phyloP scores from a whole-genome alignment of 2,113 vertebrate species.

The Rana temporaria region DNA sequence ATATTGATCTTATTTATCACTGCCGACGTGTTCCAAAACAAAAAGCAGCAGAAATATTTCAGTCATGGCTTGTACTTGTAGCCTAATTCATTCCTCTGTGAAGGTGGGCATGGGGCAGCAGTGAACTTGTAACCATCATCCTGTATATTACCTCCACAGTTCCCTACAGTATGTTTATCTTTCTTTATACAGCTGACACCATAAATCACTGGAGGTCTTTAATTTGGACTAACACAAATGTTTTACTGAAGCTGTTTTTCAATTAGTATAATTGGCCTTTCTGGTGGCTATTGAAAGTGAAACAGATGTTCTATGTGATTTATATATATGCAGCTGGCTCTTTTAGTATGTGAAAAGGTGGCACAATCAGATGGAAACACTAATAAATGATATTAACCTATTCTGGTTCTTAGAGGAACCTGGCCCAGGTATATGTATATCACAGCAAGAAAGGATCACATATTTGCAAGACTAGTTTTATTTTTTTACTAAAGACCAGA shows the following conservation, averaged over 20 bases:
- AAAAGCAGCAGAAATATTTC: no score
- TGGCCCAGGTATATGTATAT: no score
- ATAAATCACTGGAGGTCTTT: slow-evolving; percentile 30
- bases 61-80: no score
- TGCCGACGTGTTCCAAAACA: no score
- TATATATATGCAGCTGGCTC: slow-evolving; percentile 28
- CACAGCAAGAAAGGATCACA: no score
- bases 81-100: no score
- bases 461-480: no score
- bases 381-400: neutral
- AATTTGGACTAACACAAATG: neutral
- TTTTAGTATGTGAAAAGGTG: slow-evolving; percentile 1
- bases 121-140: neutral
- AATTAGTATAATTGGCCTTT: slow-evolving; percentile 39
- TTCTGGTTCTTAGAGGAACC: neutral
- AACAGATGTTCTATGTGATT: slow-evolving; percentile 42
- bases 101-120: neutral
- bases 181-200: neutral
- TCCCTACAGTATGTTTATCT: neutral
- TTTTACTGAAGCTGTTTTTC: slow-evolving; percentile 49
- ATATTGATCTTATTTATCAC: no score
- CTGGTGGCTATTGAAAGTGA: slow-evolving; percentile 32
- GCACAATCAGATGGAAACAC: neutral
- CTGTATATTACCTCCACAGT: neutral
- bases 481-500: no score